phyloP scores from a whole-genome alignment of 2,113 vertebrate species.

The Percina caprodes region DNA sequence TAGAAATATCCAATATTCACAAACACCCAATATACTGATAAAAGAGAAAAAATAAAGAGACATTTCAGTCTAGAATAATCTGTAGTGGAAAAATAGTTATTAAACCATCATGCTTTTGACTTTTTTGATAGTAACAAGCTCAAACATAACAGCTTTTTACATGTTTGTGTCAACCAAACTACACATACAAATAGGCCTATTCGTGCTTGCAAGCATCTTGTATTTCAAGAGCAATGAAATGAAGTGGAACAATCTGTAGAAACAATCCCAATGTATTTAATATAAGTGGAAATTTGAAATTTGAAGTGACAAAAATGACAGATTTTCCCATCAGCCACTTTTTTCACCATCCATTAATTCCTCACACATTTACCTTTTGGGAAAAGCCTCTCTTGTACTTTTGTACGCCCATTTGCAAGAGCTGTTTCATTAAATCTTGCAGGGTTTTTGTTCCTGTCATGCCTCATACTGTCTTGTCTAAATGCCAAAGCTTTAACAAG shows the following conservation, averaged over 20 bases:
- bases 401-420: constrained; percentile 2
- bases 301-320: background rate
- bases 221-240: background rate
- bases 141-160: background rate
- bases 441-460: background rate
- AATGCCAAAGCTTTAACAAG: constrained; percentile 26
- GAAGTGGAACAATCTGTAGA: background rate
- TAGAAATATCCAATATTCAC: no score
- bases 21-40: no score
- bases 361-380: background rate
- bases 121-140: background rate
- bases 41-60: no score
- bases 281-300: background rate
- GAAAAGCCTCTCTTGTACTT: background rate
- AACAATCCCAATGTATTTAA: background rate
- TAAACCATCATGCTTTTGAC: background rate
- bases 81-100: background rate
- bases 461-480: background rate
- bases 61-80: no score
- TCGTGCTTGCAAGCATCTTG: background rate
- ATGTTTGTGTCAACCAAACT: background rate
- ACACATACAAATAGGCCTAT: no score
- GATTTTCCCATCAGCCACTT: background rate
- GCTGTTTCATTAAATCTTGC: constrained; percentile 17
- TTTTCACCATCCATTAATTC: constrained; percentile 1